Evolutionary conservation across 2,113 vertebrate species (phyloP), one percentile per base, ranked within the genome.

Genomic region (Hypomesus transpacificus): DNA sequence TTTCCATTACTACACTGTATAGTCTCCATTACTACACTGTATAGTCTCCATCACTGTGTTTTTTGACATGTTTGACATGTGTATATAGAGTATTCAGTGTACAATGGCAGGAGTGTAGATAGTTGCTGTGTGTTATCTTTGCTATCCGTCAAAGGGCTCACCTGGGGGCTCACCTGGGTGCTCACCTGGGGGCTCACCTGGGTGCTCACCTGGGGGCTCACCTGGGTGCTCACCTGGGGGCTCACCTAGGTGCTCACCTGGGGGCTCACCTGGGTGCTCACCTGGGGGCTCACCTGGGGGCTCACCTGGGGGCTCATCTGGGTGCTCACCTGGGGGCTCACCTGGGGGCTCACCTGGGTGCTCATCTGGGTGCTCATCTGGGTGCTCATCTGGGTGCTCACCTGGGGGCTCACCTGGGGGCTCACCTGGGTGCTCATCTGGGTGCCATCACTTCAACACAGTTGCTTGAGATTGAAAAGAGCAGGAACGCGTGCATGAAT

Each of bases 1-100:
- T 72, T 77, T 76, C 74, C 75, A 83, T 84, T 78, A 73, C 69
- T 82, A 70, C 86, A 89, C 87, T 90, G 76, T 84, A 75, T 74
- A 79, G 65, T 81, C 82, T 77, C 57, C 80, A 84, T 53, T 81
- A 85, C 85, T 87, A 85, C 63, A 89, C 87, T 90, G 76, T 84
- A 75, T 74, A 79, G 65, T 81, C 82, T 77, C 57, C 80, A 84
- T 53, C 82, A 85, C 85, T 87, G 18, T 79, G 20, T 68, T 63
- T 71, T 28, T 34, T 75, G 70, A 20, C 11, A 71, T 26, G 24
- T 71, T 66, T 82, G 75, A 80, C 58, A 81, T 81, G 39, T 86
- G 75, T 82, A 59, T 34, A 81, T 76, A 68, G 60, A 77, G 61
- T 66, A 34, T 78, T 87, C 68, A 71, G 61, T 75, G 63, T 78